These are phyloP conservation scores for Aphaenogaster floridana DNA, from an alignment of 1,140 invertebrate species.

Conservation along the genomic window DNA sequence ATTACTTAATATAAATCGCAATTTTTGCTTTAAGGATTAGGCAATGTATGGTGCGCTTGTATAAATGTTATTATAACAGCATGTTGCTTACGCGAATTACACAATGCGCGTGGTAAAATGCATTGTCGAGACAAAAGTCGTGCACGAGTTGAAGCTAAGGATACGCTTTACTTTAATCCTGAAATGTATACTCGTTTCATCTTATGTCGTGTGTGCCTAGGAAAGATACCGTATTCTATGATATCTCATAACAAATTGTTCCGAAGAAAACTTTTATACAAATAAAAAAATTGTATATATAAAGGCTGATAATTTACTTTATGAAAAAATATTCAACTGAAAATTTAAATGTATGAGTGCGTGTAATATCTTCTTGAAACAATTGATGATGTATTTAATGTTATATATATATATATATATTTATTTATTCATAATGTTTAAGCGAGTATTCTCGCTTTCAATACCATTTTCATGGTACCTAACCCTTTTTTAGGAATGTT, in stretches of 20 bases:
- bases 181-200: conserved; percentile 63
- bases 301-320: conserved; percentile 43
- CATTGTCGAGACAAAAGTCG: conserved; percentile 54
- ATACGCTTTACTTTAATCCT: conserved; percentile 64
- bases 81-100: conserved; percentile 33
- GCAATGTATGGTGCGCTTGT: neutral
- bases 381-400: neutral
- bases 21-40: neutral
- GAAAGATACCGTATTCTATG: neutral
- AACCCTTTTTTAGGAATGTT: too few species aligned
- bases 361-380: neutral
- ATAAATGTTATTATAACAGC: conserved; percentile 20
- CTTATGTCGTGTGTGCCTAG: conserved; percentile 28
- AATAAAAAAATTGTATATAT: conserved; percentile 7
- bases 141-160: conserved; percentile 52
- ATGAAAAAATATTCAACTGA: conserved; percentile 9
- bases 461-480: too few species aligned
- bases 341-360: neutral
- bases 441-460: too few species aligned
- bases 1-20: conserved; percentile 28
- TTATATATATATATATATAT: neutral
- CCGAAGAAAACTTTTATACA: neutral
- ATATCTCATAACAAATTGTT: conserved; percentile 43
- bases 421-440: neutral
- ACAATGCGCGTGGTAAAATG: conserved; percentile 16